These are phyloP conservation scores for Drosophila vallismaia DNA, from an alignment of 2,888 invertebrate genomes.

Conservation along the genomic window DNA sequence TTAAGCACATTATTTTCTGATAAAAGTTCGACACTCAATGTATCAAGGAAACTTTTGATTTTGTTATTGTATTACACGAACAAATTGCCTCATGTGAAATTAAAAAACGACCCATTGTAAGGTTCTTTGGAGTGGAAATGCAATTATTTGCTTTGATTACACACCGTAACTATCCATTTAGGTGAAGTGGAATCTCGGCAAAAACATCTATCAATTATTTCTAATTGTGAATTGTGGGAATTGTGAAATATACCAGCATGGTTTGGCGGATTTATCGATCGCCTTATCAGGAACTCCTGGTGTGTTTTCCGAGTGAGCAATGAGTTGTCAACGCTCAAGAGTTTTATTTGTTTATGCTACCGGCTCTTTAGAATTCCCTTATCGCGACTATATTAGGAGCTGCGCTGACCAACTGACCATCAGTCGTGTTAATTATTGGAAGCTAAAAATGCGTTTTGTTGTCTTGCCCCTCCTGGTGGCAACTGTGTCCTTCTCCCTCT, in stretches of 20 bases:
- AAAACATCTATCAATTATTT: constrained; percentile 26
- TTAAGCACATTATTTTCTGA: too few species aligned
- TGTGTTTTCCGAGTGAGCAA: constrained; percentile 19
- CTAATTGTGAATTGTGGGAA: too few species aligned
- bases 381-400: constrained; percentile 26
- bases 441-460: constrained; percentile 25
- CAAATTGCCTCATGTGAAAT: neutral
- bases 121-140: constrained; percentile 13
- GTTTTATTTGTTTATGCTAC: constrained; percentile 36
- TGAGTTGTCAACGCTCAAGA: constrained; percentile 46
- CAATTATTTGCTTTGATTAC: neutral
- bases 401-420: neutral
- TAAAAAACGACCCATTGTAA: neutral
- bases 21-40: neutral
- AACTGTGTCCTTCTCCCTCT: constrained; percentile 38
- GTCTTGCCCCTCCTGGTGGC: constrained; percentile 21
- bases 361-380: constrained; percentile 17
- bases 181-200: constrained; percentile 32
- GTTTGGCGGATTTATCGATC: constrained; percentile 40
- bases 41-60: neutral
- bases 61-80: neutral
- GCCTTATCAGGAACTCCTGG: constrained; percentile 35
- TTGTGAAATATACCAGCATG: constrained; percentile 3
- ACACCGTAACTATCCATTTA: neutral
- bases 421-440: constrained; percentile 11